Base-by-base conservation (phyloP, 2,113 vertebrate genomes). In the Sakesphorus luctuosus region DNA sequence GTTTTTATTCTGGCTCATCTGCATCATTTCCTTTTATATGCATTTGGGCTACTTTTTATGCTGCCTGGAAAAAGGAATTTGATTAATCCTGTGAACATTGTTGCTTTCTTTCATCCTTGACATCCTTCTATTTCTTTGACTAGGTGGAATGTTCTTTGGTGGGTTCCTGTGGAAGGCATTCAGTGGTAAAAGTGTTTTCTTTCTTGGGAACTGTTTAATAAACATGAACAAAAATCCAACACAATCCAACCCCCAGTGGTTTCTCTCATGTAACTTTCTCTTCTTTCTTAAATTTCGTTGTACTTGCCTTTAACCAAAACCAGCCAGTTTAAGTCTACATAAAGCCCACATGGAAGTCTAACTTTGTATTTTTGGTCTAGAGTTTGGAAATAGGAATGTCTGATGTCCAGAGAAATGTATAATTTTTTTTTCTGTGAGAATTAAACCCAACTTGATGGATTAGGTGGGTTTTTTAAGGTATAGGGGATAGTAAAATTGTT, bases 121-220 rank as follows among this genome's bases (percentile, higher is more conserved):
- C 13, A 6, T 72, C 35, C 20, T 90, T 92, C 55, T 77, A 0
- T 77, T 91, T 93, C 86, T 87, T 72, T 79, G 56, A 31, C 50
- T 68, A 83, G 67, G 68, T 67, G 73, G 62, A 90, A 69, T 62
- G 46, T 55, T 92, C 50, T 77, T 75, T 72, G 87, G 67, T 92
- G 85, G 76, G 68, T 72, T 94, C 36, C 68, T 68, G 89, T 90
- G 85, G 88, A 86, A 95, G 56, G 40, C 74, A 23, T 85, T 73
- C 66, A 67, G 91, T 90, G 90, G 89, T 67, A 81, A 95, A 87
- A 88, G 58, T 78, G 71, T 91, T 95, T 93, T 96, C 35, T 89
- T 90, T 90, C 94, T 94, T 87, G 79, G 77, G 92, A 96, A 93
- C 84, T 86, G 76, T 94, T 96, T 97, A 91, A 93, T 96, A 90